Conservation (phyloP, 2,888 invertebrate genomes). For the Tolmerus cingulatus region DNA sequence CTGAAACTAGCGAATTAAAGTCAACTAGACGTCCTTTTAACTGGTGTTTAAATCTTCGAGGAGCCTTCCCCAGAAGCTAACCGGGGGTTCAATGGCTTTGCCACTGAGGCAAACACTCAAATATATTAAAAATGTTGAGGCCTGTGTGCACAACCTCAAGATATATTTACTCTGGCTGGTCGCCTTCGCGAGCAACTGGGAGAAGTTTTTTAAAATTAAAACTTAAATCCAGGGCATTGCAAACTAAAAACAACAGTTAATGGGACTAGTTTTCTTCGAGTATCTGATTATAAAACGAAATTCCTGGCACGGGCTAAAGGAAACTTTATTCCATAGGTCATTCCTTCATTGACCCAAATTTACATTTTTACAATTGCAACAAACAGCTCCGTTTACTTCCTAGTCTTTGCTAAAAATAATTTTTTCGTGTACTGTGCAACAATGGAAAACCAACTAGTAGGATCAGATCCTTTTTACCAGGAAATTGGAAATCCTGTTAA, state of each 20-base stretch:
- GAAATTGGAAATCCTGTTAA: not conserved
- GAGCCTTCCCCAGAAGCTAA: not conserved
- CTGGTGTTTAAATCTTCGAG: not conserved
- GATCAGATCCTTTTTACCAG: not conserved
- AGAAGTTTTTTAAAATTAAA: not conserved
- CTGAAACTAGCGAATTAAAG: not conserved
- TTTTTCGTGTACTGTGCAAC: not conserved
- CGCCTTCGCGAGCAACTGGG: not conserved
- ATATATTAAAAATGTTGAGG: conserved; percentile 11
- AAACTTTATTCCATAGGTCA: not conserved
- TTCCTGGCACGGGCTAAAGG: not conserved
- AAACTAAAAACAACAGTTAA: not conserved
- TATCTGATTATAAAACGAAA: not conserved
- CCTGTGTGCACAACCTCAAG: not conserved
- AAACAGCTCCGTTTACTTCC: not conserved
- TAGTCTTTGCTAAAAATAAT: not conserved
- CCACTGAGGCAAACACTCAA: not conserved
- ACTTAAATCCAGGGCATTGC: not conserved
- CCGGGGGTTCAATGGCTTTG: not conserved
- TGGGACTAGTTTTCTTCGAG: not conserved
- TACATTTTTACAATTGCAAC: not conserved
- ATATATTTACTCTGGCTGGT: not conserved
- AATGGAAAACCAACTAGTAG: not conserved
- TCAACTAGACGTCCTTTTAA: conserved; percentile 19
- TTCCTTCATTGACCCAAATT: not conserved